These are phyloP conservation scores for Drosophila sordidapex DNA, from an alignment of 2,888 invertebrate species.

Conservation along the genomic window DNA sequence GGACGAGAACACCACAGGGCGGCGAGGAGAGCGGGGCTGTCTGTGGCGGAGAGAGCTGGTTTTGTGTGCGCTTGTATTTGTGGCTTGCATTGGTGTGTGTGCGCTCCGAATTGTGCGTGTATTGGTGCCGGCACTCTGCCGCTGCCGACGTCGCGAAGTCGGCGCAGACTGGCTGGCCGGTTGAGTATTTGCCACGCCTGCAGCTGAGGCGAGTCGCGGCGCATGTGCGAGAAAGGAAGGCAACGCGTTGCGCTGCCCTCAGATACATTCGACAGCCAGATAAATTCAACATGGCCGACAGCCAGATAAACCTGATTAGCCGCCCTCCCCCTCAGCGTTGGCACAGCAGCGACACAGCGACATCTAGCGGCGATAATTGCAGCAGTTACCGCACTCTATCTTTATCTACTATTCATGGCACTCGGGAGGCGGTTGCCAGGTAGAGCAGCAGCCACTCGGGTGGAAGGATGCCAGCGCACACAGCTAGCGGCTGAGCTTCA, in stretches of 20 bases:
- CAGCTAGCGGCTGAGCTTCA: constrained; percentile 50
- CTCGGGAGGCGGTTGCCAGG: constrained; percentile 24
- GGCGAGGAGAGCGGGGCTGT: neutral
- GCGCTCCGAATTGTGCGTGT: neutral
- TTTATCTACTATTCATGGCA: constrained; percentile 57
- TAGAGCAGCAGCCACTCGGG: constrained; percentile 22
- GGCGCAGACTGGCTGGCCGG: constrained; percentile 49
- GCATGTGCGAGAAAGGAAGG: constrained; percentile 75
- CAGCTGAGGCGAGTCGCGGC: constrained; percentile 37
- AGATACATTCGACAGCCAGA: constrained; percentile 63
- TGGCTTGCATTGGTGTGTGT: constrained; percentile 65
- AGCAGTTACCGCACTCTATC: constrained; percentile 19
- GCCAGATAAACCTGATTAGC: constrained; percentile 58
- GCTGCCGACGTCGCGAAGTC: constrained; percentile 37
- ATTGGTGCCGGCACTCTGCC: constrained; percentile 36
- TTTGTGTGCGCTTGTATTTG: constrained; percentile 53
- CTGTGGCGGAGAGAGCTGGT: constrained; percentile 19
- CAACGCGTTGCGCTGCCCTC: constrained; percentile 44
- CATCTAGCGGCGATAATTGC: constrained; percentile 69
- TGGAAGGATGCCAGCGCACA: constrained; percentile 46
- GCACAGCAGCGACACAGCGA: constrained; percentile 65
- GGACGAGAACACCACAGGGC: neutral
- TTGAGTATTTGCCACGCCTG: constrained; percentile 70
- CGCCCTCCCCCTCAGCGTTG: constrained; percentile 18
- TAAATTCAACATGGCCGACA: constrained; percentile 82